These are phyloP conservation scores for Odontamblyopus lacepedii DNA, from an alignment of 2,797 vertebrate genomes.

Conservation along the genomic window DNA sequence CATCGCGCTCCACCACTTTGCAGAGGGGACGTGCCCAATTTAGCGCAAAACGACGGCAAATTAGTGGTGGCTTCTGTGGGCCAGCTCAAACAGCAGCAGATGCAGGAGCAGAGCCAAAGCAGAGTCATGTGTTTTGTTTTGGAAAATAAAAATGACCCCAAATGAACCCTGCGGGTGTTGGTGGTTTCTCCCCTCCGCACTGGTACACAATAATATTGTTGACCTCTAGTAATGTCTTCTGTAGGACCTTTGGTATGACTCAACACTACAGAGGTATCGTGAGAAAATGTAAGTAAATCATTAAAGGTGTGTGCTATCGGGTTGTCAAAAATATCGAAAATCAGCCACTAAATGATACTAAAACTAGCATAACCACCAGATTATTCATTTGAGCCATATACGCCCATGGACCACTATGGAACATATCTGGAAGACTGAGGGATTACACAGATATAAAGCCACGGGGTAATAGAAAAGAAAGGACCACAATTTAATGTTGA, in stretches of 20 bases:
- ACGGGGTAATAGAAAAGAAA: too few species aligned
- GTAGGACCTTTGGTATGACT: background rate
- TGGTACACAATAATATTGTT: background rate
- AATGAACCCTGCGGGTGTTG: slow-evolving; percentile 27
- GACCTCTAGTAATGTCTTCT: background rate
- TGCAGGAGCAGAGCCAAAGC: slow-evolving; percentile 35
- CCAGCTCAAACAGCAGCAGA: slow-evolving; percentile 41
- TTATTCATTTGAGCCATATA: too few species aligned
- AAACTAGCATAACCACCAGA: too few species aligned
- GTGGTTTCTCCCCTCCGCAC: background rate
- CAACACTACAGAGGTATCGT: too few species aligned
- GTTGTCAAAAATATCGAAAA: too few species aligned
- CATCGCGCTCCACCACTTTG: slow-evolving; percentile 41
- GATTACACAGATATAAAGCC: too few species aligned
- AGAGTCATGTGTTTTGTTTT: slow-evolving; percentile 44
- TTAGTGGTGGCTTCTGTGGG: slow-evolving; percentile 37
- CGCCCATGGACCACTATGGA: too few species aligned
- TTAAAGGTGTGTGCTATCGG: too few species aligned
- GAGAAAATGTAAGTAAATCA: too few species aligned
- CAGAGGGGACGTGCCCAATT: slow-evolving; percentile 39
- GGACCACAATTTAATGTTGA: too few species aligned
- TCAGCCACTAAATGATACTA: too few species aligned
- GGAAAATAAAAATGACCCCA: slow-evolving; percentile 21
- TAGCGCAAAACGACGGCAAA: slow-evolving; percentile 39
- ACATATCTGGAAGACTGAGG: too few species aligned